Evolutionary conservation across 2,888 invertebrate species (phyloP), one percentile per base, ranked within the genome.

Genomic region (Acanthosepion lycidas): DNA sequence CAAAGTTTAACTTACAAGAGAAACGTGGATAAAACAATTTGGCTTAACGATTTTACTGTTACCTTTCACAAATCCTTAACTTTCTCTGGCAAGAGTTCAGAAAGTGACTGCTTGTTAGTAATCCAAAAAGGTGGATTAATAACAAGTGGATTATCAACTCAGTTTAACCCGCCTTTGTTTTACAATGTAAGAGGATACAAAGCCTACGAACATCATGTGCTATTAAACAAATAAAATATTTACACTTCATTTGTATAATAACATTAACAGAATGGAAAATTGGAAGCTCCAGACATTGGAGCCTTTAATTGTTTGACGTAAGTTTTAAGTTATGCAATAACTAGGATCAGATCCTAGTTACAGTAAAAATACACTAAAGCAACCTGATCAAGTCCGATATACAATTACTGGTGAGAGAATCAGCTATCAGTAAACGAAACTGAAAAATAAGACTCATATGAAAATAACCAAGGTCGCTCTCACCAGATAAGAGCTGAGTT

Each of bases 91-190:
- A 78, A 33, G 15, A 33, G n/a, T 78, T 78, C 78, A 78, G 78
- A 78, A n/a, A 78, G n/a, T 64, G n/a, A 33, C 5, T 78, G n/a
- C 6, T 59, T 59, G 59, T 15, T 78, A n/a, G 33, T 12, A 12
- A 15, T 78, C 33, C 3, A 4, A 26, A 64, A 26, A 64, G 78
- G 18, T 5, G 78, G 78, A 78, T 78, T 78, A n/a, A 78, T 78
- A n/a, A 78, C 78, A n/a, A 78, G n/a, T 78, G n/a, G 78, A 78
- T 78, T 78, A 78, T 78, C n/a, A n/a, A n/a, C 78, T n/a, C n/a
- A n/a, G 15, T 33, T 33, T 78, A 78, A 78, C n/a, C n/a, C 4
- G n/a, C 9, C 33, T 78, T 78, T n/a, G 5, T n/a, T 78, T 78
- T 18, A n/a, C 6, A 6, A 1, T 9, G n/a, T 15, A 8, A 78